These are phyloP conservation scores for Papilio protenor DNA, from an alignment of 2,888 invertebrate genomes.

Conservation along the genomic window DNA sequence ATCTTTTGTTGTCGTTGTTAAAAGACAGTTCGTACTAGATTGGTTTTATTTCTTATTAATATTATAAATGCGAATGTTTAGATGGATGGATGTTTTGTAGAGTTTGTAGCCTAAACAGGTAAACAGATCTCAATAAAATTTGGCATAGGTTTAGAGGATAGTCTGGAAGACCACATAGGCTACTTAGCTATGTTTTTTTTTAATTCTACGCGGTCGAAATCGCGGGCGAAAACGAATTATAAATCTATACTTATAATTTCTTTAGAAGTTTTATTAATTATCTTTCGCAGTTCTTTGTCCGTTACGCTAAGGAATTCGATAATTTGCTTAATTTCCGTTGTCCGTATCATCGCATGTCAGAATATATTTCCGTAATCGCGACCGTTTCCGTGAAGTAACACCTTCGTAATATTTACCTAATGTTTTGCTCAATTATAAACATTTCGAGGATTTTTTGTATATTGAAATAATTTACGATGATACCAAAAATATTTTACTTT, in stretches of 20 bases:
- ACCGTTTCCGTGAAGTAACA: conserved; percentile 17
- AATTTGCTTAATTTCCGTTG: conserved; percentile 3
- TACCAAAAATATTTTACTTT: not conserved
- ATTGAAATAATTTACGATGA: not conserved
- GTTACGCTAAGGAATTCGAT: conserved; percentile 2
- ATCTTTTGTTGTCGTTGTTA: not conserved
- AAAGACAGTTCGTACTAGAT: not conserved
- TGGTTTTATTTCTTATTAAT: not conserved
- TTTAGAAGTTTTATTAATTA: not conserved
- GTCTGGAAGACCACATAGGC: too few species aligned
- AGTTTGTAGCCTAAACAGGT: too few species aligned
- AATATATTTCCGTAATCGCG: not conserved
- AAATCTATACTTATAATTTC: not conserved
- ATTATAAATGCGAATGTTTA: too few species aligned
- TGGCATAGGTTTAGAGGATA: too few species aligned
- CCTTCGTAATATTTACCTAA: conserved; percentile 4
- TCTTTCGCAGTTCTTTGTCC: conserved; percentile 2
- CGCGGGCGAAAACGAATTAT: too few species aligned
- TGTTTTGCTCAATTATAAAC: conserved; percentile 18
- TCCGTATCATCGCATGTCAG: conserved; percentile 14
- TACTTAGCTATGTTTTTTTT: too few species aligned
- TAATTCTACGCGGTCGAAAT: too few species aligned
- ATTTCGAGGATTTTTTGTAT: conserved; percentile 9
- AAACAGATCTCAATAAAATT: too few species aligned
- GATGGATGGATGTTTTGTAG: too few species aligned